Percentiles rank a stretch among this genome's conserved stretches.
These are phyloP conservation scores for Gallinago stenura DNA, from an alignment of 2,797 vertebrate genomes.

Conservation along the genomic window DNA sequence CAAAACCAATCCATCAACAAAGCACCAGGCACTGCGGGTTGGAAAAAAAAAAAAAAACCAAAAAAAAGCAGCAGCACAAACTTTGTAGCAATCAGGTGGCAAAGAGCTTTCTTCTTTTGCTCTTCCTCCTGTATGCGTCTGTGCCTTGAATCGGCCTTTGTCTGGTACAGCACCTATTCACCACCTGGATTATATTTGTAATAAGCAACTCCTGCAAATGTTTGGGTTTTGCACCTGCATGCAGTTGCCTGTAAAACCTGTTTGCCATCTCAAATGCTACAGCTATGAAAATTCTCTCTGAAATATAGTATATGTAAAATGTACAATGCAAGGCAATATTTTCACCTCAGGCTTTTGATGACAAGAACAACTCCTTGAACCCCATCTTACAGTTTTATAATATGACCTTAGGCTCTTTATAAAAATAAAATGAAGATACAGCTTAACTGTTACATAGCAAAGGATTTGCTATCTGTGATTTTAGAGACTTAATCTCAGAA, in stretches of 20 bases:
- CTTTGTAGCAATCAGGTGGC: neutral
- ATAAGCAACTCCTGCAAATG: neutral
- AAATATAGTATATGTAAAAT: conserved; percentile 10
- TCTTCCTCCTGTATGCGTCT: neutral
- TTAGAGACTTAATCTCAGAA: conserved; percentile 72
- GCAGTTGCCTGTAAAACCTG: neutral
- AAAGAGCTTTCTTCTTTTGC: neutral
- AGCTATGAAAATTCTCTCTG: neutral
- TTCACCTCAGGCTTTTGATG: conserved; percentile 63
- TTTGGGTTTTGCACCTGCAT: neutral
- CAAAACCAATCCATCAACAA: neutral
- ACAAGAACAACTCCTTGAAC: conserved; percentile 56
- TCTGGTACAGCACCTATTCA: neutral
- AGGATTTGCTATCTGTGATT: conserved; percentile 44
- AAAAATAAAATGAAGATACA: conserved; percentile 41
- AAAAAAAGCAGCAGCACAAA: neutral
- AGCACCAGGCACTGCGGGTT: neutral
- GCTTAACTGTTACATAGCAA: conserved; percentile 47
- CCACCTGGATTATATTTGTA: neutral
- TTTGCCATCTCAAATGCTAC: neutral
- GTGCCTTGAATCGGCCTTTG: neutral
- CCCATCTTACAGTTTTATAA: conserved; percentile 66
- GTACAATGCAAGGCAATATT: conserved; percentile 40
- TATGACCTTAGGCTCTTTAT: conserved; percentile 57
- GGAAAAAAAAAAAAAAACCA: neutral